A percentile compares a stretch with the other conserved stretches of the same genome.
Conservation (phyloP, 2,113 vertebrate genomes). For the Emydura subglobosa region DNA sequence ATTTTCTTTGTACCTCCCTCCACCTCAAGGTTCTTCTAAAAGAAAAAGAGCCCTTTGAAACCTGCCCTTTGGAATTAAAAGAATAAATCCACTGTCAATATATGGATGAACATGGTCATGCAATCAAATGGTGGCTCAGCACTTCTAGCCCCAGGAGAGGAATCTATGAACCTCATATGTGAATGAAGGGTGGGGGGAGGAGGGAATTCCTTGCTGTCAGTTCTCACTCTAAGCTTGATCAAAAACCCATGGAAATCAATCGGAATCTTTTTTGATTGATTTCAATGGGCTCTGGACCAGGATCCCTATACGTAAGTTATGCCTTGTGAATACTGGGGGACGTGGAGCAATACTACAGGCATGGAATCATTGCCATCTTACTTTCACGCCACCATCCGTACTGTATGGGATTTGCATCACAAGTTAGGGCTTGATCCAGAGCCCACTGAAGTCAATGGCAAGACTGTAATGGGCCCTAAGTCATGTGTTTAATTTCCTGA, state of each 20-base stretch:
- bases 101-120: background rate
- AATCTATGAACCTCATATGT: background rate
- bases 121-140: background rate
- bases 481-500: background rate
- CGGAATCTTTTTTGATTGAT: background rate
- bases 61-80: background rate
- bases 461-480: background rate
- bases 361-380: accelerated
- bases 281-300: background rate
- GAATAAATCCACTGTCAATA: background rate
- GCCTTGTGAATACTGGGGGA: background rate
- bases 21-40: accelerated
- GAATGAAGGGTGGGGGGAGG: background rate
- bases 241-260: background rate
- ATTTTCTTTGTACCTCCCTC: background rate
- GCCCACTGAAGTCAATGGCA: background rate
- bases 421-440: background rate
- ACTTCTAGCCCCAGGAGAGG: background rate
- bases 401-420: background rate
- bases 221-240: background rate
- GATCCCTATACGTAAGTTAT: background rate
- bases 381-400: background rate
- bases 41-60: background rate
- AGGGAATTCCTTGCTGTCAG: background rate
- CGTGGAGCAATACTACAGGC: background rate